A percentile compares a stretch with the other conserved stretches of the same genome.
Evolutionary conservation across 2,797 vertebrate genomes (phyloP).

Genomic region (Balearica regulorum): DNA sequence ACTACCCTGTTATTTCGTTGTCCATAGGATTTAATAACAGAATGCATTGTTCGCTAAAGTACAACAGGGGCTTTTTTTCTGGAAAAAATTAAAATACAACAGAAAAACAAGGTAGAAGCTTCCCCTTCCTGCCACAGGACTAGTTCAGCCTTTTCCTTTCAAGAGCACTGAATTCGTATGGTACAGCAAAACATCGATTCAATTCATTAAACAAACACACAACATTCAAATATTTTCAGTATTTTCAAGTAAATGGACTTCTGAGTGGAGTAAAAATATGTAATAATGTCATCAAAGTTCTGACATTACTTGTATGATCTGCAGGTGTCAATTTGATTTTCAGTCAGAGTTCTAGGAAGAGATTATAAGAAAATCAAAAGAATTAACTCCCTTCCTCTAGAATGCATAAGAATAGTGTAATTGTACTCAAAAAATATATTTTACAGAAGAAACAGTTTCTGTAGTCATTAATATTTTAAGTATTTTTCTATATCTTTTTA

Average conservation of each 20-base stretch:
- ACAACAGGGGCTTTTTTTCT: not conserved
- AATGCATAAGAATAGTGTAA: not conserved
- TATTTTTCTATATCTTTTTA: not conserved
- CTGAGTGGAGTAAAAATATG: not conserved
- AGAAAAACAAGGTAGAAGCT: not conserved
- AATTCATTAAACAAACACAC: constrained; percentile 30
- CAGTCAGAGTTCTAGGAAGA: not conserved
- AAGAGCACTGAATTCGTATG: not conserved
- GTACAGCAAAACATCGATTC: not conserved
- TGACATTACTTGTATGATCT: not conserved
- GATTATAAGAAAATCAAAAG: not conserved
- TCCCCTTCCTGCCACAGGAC: not conserved
- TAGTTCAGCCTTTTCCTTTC: constrained; percentile 1
- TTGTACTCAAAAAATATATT: not conserved
- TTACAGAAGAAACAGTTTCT: not conserved
- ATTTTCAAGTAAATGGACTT: constrained; percentile 26
- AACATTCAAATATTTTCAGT: constrained; percentile 18
- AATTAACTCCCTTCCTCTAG: not conserved
- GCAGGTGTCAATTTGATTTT: not conserved
- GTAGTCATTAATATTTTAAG: not conserved
- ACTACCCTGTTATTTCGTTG: constrained; percentile 55
- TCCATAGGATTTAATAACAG: constrained; percentile 43
- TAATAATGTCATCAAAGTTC: not conserved
- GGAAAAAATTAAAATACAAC: constrained; percentile 40
- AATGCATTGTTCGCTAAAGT: constrained; percentile 20